Evolutionary conservation across 2,888 invertebrate species (phyloP).

Genomic region (Druceiella hillmani): DNA sequence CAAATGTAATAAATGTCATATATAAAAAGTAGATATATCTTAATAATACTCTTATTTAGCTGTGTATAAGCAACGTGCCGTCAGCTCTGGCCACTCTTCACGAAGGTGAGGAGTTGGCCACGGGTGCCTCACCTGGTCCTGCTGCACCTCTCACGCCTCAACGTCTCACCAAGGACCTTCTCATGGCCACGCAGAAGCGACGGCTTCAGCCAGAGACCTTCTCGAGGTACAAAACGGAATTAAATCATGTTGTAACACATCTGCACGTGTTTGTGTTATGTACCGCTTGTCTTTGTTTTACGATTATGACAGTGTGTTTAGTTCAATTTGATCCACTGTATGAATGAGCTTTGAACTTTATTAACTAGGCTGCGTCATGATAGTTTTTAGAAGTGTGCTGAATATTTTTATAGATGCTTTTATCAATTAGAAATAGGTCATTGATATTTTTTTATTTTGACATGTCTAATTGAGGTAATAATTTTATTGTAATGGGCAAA

Average conservation of each 20-base stretch:
- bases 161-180: slow-evolving; percentile 72
- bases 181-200: slow-evolving; percentile 74
- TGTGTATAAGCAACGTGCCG: slow-evolving; percentile 39
- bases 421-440: no score
- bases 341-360: no score
- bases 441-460: no score
- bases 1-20: no score
- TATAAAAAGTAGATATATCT: neutral
- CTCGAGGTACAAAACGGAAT: slow-evolving; percentile 56
- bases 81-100: slow-evolving; percentile 74
- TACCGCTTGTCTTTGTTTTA: slow-evolving; percentile 13
- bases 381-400: no score
- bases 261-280: no score
- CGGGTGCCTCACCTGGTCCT: slow-evolving; percentile 20
- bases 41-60: neutral
- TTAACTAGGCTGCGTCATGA: no score
- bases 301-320: slow-evolving; percentile 18
- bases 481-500: no score
- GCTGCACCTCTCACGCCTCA: slow-evolving; percentile 25
- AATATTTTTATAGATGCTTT: no score
- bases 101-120: slow-evolving; percentile 71
- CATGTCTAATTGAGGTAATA: no score
- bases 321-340: slow-evolving; percentile 11
- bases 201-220: slow-evolving; percentile 63
- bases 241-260: slow-evolving; percentile 4